Conservation (phyloP, 1,140 invertebrate species). For the Hylaeus anthracinus region DNA sequence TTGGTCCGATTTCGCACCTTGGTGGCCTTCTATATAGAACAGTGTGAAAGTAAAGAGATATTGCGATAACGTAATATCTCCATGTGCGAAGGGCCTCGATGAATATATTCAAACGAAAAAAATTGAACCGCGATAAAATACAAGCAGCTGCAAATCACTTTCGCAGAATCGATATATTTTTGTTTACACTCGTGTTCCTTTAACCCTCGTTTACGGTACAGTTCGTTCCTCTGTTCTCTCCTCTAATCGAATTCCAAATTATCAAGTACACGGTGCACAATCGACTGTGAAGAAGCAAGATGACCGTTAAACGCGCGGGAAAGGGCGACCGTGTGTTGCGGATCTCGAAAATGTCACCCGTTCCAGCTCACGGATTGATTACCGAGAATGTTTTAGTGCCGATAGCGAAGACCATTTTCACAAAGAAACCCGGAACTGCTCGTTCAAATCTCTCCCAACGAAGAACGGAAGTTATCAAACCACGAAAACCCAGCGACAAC, state of each 20-base stretch:
- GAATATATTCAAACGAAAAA: neutral
- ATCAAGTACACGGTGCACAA: neutral
- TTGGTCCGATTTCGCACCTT: too few species aligned
- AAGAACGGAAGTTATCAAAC: neutral
- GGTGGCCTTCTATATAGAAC: too few species aligned
- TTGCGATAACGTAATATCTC: too few species aligned
- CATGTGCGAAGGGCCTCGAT: too few species aligned
- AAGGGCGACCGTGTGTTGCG: neutral
- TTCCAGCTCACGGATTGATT: neutral
- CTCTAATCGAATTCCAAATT: neutral
- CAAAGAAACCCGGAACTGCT: neutral
- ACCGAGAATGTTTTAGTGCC: slow-evolving; percentile 37
- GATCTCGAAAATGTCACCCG: neutral
- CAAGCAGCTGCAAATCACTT: neutral
- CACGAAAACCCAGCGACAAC: neutral
- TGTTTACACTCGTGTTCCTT: neutral
- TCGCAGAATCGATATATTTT: neutral
- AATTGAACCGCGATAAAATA: neutral
- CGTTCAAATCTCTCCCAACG: neutral
- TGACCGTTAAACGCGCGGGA: neutral
- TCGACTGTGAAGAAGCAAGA: neutral
- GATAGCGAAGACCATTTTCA: neutral
- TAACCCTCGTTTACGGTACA: neutral
- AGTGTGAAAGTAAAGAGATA: too few species aligned
- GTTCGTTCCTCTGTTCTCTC: too few species aligned